Percentiles rank a stretch among this genome's conserved stretches.
These are phyloP conservation scores for Axis porcinus DNA, from an alignment of 2,113 vertebrate genomes.

Conservation along the genomic window DNA sequence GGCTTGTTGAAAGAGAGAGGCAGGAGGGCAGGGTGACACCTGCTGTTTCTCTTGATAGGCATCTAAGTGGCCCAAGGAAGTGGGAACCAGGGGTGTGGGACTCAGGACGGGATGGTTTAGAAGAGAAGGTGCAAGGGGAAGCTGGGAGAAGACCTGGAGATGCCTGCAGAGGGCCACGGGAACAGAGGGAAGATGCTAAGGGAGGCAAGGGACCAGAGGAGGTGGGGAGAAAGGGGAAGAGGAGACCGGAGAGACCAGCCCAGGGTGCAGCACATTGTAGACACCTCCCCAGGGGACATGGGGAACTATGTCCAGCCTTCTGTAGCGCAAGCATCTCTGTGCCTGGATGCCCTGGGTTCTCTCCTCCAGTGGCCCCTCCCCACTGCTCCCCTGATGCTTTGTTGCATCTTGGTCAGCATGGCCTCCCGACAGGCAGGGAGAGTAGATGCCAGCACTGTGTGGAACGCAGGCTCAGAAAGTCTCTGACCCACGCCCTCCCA, in stretches of 20 bases:
- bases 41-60: neutral
- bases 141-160: neutral
- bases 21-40: accelerated
- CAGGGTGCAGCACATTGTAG: neutral
- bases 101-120: neutral
- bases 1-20: neutral
- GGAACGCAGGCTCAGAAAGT: neutral
- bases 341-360: accelerated
- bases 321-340: neutral
- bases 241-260: too few species aligned
- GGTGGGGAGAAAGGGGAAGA: neutral
- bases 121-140: neutral
- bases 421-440: neutral
- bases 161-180: neutral
- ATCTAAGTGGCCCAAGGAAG: neutral
- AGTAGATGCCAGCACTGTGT: neutral
- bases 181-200: neutral
- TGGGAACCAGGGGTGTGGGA: accelerated
- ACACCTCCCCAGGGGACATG: neutral
- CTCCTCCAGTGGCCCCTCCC: neutral
- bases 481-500: accelerated
- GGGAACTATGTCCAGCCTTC: neutral
- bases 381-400: accelerated
- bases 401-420: neutral
- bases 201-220: neutral